A percentile compares a stretch with the other conserved stretches of the same genome.
Evolutionary conservation across 1,140 invertebrate species (phyloP).

Genomic region (Drosophila rhopaloa): DNA sequence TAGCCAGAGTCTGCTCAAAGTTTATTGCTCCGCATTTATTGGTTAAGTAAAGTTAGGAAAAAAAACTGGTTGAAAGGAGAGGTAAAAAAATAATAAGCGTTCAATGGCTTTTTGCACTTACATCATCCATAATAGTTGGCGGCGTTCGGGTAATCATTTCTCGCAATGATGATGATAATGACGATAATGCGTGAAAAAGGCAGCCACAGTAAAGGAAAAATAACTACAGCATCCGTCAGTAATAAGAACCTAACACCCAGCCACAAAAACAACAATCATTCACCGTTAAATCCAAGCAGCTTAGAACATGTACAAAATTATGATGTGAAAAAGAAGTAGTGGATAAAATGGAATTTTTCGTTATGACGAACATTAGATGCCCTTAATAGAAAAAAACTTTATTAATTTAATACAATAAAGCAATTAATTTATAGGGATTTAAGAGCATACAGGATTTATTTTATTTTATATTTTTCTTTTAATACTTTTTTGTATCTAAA

Average conservation of each 20-base stretch:
- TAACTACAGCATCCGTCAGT: slow-evolving; percentile 13
- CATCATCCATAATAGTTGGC: slow-evolving; percentile 57
- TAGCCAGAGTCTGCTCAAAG: slow-evolving; percentile 47
- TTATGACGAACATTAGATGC: not conserved
- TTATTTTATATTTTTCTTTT: too few species aligned
- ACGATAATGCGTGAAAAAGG: slow-evolving; percentile 60
- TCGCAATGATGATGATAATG: slow-evolving; percentile 38
- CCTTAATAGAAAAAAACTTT: not conserved
- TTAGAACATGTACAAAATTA: slow-evolving; percentile 28
- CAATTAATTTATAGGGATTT: too few species aligned
- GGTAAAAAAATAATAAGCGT: slow-evolving; percentile 40
- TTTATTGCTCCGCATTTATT: slow-evolving; percentile 48
- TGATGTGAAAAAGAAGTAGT: slow-evolving; percentile 6
- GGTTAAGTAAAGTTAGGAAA: slow-evolving; percentile 29
- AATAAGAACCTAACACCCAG: slow-evolving; percentile 12
- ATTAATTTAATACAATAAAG: too few species aligned
- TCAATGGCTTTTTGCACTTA: slow-evolving; percentile 67
- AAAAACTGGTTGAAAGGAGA: slow-evolving; percentile 8
- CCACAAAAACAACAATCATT: slow-evolving; percentile 40
- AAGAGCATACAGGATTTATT: too few species aligned
- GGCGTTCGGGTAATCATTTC: slow-evolving; percentile 40
- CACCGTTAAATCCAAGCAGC: slow-evolving; percentile 58
- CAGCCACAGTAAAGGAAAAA: slow-evolving; percentile 21
- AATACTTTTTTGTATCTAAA: too few species aligned
- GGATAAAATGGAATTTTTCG: not conserved